Conservation (phyloP, 2,797 vertebrate species). For the Lophius americanus region DNA sequence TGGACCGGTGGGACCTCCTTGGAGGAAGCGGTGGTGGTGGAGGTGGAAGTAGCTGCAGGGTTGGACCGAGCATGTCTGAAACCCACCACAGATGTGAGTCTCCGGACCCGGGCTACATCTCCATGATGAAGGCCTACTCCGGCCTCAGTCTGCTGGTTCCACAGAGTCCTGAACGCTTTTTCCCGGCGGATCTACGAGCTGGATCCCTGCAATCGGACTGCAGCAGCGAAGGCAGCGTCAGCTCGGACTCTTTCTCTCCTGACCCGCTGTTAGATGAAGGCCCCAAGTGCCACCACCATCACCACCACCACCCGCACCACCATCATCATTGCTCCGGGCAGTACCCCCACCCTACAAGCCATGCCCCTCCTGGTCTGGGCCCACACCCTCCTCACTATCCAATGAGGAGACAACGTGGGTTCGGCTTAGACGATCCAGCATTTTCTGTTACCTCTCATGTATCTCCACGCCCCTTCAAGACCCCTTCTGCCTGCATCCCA, state of each 20-base stretch:
- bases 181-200: constrained; percentile 84
- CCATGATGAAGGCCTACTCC: constrained; percentile 88
- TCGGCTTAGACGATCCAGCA: constrained; percentile 84
- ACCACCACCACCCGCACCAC: constrained; percentile 75
- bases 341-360: constrained; percentile 28
- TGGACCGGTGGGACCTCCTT: constrained; percentile 86
- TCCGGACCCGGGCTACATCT: constrained; percentile 89
- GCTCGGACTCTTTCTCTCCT: constrained; percentile 91
- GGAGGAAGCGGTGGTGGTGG: constrained; percentile 64
- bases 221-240: constrained; percentile 91
- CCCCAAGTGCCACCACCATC: constrained; percentile 86
- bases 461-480: constrained; percentile 72
- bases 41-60: constrained; percentile 68
- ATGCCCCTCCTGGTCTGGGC: constrained; percentile 44
- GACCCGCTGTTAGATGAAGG: constrained; percentile 88
- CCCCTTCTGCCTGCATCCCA: constrained; percentile 80
- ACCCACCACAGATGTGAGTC: constrained; percentile 89
- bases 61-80: constrained; percentile 79
- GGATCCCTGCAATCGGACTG: constrained; percentile 89
- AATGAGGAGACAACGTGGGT: constrained; percentile 79
- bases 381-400: constrained; percentile 38
- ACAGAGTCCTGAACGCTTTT: constrained; percentile 86
- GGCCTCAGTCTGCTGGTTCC: constrained; percentile 84
- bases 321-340: constrained; percentile 55
- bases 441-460: constrained; percentile 67